Conservation (phyloP, 2,797 vertebrate species). For the Rhynchonycteris naso region DNA sequence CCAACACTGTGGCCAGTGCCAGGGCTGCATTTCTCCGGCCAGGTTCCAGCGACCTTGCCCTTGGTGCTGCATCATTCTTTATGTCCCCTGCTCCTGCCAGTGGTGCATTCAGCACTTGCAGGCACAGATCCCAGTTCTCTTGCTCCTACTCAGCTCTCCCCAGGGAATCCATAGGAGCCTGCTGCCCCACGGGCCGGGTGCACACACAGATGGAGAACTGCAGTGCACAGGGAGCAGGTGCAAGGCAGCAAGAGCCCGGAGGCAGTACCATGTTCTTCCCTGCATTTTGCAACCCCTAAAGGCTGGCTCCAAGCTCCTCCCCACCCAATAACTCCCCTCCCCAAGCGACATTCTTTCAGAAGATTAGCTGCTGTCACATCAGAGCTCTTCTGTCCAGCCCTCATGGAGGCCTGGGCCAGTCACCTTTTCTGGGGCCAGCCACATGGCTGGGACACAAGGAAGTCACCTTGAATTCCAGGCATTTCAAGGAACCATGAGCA, state of each 20-base stretch:
- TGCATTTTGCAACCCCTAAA: background rate
- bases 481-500: fast-evolving
- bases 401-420: background rate
- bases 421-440: background rate
- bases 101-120: no score
- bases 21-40: background rate
- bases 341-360: constrained; percentile 37
- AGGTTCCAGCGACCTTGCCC: fast-evolving
- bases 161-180: background rate
- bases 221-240: fast-evolving
- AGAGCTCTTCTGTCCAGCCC: constrained; percentile 13
- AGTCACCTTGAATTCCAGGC: background rate
- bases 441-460: background rate
- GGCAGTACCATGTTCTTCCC: background rate
- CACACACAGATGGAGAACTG: fast-evolving
- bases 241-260: background rate
- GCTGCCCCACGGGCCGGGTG: background rate
- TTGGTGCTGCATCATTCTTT: fast-evolving
- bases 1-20: background rate
- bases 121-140: background rate
- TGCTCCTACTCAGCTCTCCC: background rate
- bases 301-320: constrained; percentile 2
- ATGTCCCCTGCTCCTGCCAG: fast-evolving
- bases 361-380: constrained; percentile 54
- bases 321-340: background rate